Conservation (phyloP, 1,140 invertebrate species). For the Anastrepha ludens region DNA sequence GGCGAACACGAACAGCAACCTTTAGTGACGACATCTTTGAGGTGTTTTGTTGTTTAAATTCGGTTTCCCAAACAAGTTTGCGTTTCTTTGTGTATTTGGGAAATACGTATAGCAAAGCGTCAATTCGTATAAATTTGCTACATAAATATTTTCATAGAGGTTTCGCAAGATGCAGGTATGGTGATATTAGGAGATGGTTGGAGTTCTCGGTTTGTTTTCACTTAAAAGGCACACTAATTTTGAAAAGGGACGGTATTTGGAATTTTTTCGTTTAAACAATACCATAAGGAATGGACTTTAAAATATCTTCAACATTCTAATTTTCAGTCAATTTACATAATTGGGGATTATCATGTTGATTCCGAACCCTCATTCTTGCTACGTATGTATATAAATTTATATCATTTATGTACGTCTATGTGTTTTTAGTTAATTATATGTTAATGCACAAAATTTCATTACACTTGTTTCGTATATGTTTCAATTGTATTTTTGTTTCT, state of each 20-base stretch:
- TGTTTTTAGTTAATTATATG: background rate
- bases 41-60: background rate
- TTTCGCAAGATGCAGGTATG: background rate
- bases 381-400: background rate
- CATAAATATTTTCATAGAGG: background rate
- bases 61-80: background rate
- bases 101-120: background rate
- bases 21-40: constrained; percentile 78
- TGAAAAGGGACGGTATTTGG: constrained; percentile 1
- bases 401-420: background rate
- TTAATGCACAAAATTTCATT: background rate
- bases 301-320: background rate
- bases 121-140: background rate
- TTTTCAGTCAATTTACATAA: constrained; percentile 6
- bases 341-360: background rate
- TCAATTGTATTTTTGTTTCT: constrained; percentile 6
- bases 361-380: background rate
- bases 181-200: background rate
- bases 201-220: background rate
- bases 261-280: background rate
- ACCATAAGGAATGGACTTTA: too few relatives aligned
- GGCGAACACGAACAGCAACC: constrained; percentile 81
- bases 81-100: background rate
- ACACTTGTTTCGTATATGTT: background rate
- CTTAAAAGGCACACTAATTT: constrained; percentile 12